Percentiles rank a stretch among this genome's conserved stretches.
Evolutionary conservation across 2,113 vertebrate species (phyloP).

Genomic region (Orthonyx spaldingii): DNA sequence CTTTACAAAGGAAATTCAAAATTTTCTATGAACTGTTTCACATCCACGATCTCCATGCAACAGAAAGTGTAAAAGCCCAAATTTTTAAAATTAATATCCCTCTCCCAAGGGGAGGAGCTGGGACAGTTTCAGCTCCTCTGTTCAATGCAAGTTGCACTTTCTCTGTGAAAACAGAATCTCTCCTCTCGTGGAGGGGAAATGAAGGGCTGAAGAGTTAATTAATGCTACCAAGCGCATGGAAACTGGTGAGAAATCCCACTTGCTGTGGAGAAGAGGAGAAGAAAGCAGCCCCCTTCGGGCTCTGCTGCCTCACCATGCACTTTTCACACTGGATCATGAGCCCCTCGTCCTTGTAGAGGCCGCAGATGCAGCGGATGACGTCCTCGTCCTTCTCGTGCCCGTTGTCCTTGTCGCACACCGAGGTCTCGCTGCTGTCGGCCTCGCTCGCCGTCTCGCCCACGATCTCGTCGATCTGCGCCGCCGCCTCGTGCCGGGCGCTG

Average conservation of each 20-base stretch:
- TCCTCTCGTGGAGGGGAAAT: not conserved
- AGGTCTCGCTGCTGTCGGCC: conserved; percentile 94
- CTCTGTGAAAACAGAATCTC: not conserved
- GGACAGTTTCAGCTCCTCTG: not conserved
- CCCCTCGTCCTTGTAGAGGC: conserved; percentile 96
- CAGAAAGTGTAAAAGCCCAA: not conserved
- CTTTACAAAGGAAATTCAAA: no score
- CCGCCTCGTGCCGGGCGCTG: conserved; percentile 88
- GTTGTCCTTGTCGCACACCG: conserved; percentile 75
- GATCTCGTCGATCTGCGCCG: conserved; percentile 96
- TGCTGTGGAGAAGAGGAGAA: rapidly evolving
- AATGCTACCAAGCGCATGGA: rapidly evolving
- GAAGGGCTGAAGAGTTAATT: not conserved
- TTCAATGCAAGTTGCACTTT: not conserved
- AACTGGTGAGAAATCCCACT: not conserved
- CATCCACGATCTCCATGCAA: not conserved
- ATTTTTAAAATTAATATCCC: not conserved
- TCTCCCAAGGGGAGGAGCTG: not conserved
- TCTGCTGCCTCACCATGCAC: conserved; percentile 86
- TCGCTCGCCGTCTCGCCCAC: conserved; percentile 95
- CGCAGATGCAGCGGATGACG: conserved; percentile 95
- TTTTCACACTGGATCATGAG: conserved; percentile 99
- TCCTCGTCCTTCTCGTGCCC: conserved; percentile 85
- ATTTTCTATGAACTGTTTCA: no score
- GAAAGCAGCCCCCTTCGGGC: not conserved